phyloP scores from a whole-genome alignment of 2,888 invertebrate genomes.

The Lithosia quadra region DNA sequence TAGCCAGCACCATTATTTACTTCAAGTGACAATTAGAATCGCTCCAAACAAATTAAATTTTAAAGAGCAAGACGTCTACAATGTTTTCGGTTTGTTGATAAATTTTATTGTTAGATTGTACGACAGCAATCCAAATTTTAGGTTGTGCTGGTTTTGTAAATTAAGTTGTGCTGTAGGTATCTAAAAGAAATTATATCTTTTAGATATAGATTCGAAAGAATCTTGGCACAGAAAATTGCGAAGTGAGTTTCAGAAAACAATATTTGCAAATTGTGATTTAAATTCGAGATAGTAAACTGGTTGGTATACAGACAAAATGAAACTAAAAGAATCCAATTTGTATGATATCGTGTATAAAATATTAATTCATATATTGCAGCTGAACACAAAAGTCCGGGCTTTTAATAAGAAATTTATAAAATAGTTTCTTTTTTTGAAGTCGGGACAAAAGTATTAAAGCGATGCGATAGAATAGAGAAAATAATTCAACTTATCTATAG shows the following conservation, averaged over 20 bases:
- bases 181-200: constrained; percentile 27
- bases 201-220: constrained; percentile 14
- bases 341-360: not conserved
- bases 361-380: no score
- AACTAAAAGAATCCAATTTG: not conserved
- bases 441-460: no score
- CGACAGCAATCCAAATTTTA: constrained; percentile 26
- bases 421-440: no score
- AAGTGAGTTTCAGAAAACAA: not conserved
- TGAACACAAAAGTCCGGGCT: no score
- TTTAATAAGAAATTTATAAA: no score
- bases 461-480: no score
- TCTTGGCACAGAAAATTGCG: not conserved
- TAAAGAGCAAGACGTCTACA: constrained; percentile 29
- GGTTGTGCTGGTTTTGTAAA: constrained; percentile 21
- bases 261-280: not conserved
- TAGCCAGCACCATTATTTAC: constrained; percentile 13
- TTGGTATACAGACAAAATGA: not conserved
- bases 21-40: constrained; percentile 35
- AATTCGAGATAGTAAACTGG: constrained; percentile 7
- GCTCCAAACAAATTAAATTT: constrained; percentile 41
- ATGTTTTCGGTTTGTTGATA: constrained; percentile 37
- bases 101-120: constrained; percentile 32
- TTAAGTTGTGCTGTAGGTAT: constrained; percentile 22
- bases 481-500: no score